Percentiles rank a stretch among this genome's conserved stretches.
Conservation (phyloP, 1,140 invertebrate genomes). For the Heliconius melpomene region DNA sequence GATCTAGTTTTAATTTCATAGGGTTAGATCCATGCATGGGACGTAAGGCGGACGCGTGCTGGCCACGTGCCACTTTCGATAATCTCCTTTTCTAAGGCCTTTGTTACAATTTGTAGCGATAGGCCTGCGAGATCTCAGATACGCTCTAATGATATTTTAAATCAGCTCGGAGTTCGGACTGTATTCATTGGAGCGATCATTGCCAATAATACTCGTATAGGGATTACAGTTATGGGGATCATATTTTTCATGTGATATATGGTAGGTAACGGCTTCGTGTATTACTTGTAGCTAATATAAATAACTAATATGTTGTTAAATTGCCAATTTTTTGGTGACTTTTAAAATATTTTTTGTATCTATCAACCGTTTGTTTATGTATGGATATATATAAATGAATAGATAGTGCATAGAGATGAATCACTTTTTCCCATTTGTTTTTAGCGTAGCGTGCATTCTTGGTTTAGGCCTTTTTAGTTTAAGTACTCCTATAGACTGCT, state of each 20-base stretch:
- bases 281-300: not conserved
- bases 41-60: slow-evolving; percentile 66
- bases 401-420: no score
- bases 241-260: slow-evolving; percentile 17
- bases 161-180: slow-evolving; percentile 62
- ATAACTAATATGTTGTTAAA: not conserved
- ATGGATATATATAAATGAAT: no score
- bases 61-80: slow-evolving; percentile 68
- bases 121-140: slow-evolving; percentile 74
- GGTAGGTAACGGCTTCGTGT: not conserved
- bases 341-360: no score
- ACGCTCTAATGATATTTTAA: slow-evolving; percentile 80
- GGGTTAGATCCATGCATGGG: slow-evolving; percentile 56
- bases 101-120: slow-evolving; percentile 79
- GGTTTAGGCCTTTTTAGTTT: no score
- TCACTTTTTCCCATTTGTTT: no score
- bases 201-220: slow-evolving; percentile 28
- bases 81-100: slow-evolving; percentile 74
- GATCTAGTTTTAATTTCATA: not conserved
- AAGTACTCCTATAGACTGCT: no score
- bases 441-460: no score
- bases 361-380: no score
- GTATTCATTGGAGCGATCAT: slow-evolving; percentile 41
- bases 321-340: not conserved
- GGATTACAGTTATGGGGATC: slow-evolving; percentile 13